Percentiles rank a stretch among this genome's conserved stretches.
These are phyloP conservation scores for Scolopax bukidnonensis DNA, from an alignment of 2,797 vertebrate species.

Conservation along the genomic window DNA sequence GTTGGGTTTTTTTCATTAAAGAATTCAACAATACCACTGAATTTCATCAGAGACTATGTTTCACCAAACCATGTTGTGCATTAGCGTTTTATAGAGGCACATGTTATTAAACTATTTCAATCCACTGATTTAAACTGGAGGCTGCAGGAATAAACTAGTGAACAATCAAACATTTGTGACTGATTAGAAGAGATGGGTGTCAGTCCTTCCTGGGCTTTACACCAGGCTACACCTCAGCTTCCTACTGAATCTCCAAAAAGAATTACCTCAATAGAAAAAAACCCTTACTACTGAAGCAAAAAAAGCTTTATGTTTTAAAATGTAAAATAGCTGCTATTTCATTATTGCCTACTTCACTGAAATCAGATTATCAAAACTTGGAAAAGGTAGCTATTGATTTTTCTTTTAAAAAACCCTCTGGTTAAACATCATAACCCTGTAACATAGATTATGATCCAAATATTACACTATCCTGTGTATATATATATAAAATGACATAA, in stretches of 20 bases:
- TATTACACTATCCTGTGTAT: background rate
- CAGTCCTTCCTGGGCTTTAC: background rate
- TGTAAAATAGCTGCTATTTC: slow-evolving; percentile 51
- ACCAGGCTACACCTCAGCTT: background rate
- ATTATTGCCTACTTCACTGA: slow-evolving; percentile 13
- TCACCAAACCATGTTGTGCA: background rate
- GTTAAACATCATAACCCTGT: background rate
- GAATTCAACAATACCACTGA: background rate
- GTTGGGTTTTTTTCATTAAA: background rate
- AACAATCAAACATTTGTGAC: background rate
- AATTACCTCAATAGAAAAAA: background rate
- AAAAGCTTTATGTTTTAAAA: slow-evolving; percentile 50
- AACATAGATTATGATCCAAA: background rate
- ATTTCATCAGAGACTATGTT: background rate
- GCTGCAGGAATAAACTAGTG: background rate
- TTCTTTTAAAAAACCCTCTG: slow-evolving; percentile 25
- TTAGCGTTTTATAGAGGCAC: background rate
- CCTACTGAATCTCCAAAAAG: background rate
- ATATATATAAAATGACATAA: background rate
- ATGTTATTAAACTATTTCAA: background rate
- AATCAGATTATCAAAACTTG: slow-evolving; percentile 55
- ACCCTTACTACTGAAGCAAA: background rate
- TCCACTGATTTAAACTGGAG: background rate
- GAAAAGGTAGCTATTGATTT: slow-evolving; percentile 43
- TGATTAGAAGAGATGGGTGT: background rate